Conservation (phyloP, 1,140 invertebrate species). For the Physella acuta region DNA sequence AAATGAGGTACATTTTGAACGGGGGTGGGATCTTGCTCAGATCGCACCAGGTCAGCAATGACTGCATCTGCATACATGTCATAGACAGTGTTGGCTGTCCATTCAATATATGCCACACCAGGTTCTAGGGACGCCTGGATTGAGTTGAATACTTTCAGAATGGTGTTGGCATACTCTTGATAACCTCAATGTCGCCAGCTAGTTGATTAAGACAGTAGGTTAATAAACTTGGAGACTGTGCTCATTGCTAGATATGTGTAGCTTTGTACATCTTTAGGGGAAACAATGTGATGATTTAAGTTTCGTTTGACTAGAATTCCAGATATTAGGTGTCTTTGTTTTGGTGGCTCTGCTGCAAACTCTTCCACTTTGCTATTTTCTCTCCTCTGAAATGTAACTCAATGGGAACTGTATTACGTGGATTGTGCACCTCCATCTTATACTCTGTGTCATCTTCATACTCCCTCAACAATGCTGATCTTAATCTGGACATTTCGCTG, state of each 20-base stretch:
- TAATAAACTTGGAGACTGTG: conserved; percentile 80
- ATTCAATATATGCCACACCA: conserved; percentile 65
- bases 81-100: conserved; percentile 90
- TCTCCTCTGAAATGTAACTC: conserved; percentile 93
- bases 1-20: conserved; percentile 48
- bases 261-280: conserved; percentile 86
- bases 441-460: conserved; percentile 88
- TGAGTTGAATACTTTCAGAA: conserved; percentile 71
- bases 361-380: conserved; percentile 97
- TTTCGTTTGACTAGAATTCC: conserved; percentile 96
- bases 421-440: conserved; percentile 92
- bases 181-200: conserved; percentile 75
- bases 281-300: conserved; percentile 96
- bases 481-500: conserved; percentile 96
- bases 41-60: conserved; percentile 68
- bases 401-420: conserved; percentile 90
- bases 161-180: conserved; percentile 70
- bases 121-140: conserved; percentile 64
- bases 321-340: conserved; percentile 77
- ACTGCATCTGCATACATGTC: conserved; percentile 98
- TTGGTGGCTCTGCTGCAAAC: conserved; percentile 80
- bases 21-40: conserved; percentile 52
- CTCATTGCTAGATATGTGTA: conserved; percentile 95
- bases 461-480: conserved; percentile 89
- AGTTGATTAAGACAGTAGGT: conserved; percentile 81